Evolutionary conservation across 2,888 invertebrate species (phyloP), one percentile per base, ranked within the genome.

Genomic region (Lordiphosa fenestrarum): DNA sequence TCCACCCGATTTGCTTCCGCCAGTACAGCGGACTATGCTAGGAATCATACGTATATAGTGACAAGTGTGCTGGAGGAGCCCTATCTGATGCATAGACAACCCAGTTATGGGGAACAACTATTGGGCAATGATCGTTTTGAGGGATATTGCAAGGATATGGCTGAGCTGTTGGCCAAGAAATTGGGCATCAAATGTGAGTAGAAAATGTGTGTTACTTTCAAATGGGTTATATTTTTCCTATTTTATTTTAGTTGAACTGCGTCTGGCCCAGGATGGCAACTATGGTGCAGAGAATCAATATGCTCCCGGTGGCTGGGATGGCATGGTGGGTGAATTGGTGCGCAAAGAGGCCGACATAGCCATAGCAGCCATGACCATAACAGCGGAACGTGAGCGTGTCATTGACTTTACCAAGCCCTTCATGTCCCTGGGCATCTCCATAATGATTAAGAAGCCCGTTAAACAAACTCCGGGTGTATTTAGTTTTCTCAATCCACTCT

Each of bases 341-440:
- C 92, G 95, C 89, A 94, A 95, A 98, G 96, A 97, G 90, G 98
- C 98, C 9, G 98, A 99, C 88, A 93, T 99, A 85, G 97, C 97
- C 1, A 94, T 99, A 53, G 98, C 98, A 9, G 95, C 98, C 15
- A 92, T 99, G 91, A 98, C 98, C 12, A 96, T 99, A 82, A 98
- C 97, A 10, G 94, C 96, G 10, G 97, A 96, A 86, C 92, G 99
- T 36, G 98, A 98, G 90, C 92, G 95, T 61, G 96, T 97, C 61
- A 96, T 99, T 73, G 99, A 99, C 90, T 99, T 99, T 90, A 98
- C 96, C 84, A 98, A 98, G 89, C 98, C 99, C 2, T 99, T 98
- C 90, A 96, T 99, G 94, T 96, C 97, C 4, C 92, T 98, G 58
- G 98, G 98, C 53, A 97, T 97, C 86, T 97, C 97, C 75, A 96